Base-by-base conservation (phyloP, 2,888 invertebrate genomes). In the Ormia ochracea region DNA sequence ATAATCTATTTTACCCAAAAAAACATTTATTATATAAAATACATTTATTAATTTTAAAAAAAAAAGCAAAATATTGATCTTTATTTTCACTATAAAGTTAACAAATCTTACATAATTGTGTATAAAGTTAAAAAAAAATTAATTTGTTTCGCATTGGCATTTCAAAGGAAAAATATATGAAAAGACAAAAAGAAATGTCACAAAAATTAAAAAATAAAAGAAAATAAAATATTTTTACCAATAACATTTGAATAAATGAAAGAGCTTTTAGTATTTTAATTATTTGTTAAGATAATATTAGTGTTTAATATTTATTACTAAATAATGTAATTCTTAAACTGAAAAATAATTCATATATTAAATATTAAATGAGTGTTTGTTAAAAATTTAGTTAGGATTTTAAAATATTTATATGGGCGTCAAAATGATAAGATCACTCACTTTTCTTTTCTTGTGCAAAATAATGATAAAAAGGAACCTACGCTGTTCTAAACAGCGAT, bases 201-300 rank as follows among this genome's bases (percentile, higher is more conserved):
- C 36, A 72, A 61, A 50, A 36, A 33, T 7, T 9, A 45, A 36
- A 31, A 58, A 48, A 12, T 17, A 56, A 59, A 12, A 54, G 1
- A 28, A 48, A 33, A 17, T 14, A 14, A 12, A 41, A 41, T 41
- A 17, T 7, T 50, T 38, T 28, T 72, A 43, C 17, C 56, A 38
- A 58, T n/a, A 4, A 65, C 14, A 33, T 28, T 1, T 41, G n/a
- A 72, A 61, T 36, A 48, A 66, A 50, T n/a, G 38, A 54, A 72
- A 72, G 76, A 80, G 80, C 76, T 80, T 80, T 80, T 68, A 76
- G 76, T 75, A 75, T 75, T 75, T 66, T 61, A 61, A 45, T 50
- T 33, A 58, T 58, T 70, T 48, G 48, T 21, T 56, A 43, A 66
- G n/a, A n/a, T n/a, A n/a, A n/a, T n/a, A n/a, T n/a, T n/a, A n/a